Percentiles rank a stretch among this genome's conserved stretches.
Conservation (phyloP, 2,797 vertebrate genomes). For the Lepus oiostolus region DNA sequence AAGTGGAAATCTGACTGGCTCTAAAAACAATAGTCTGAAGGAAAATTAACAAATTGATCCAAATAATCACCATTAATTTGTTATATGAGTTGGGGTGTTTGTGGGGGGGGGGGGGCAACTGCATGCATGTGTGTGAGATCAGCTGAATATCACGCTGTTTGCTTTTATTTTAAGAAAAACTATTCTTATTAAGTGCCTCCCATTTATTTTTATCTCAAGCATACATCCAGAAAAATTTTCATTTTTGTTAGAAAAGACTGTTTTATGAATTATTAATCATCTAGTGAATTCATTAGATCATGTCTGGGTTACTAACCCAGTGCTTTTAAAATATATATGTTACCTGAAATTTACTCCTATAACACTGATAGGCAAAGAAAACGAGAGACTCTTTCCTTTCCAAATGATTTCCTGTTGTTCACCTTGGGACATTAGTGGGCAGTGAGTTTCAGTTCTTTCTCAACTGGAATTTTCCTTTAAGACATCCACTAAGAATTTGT, state of each 20-base stretch:
- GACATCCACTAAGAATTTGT: constrained; percentile 75
- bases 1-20: constrained; percentile 53
- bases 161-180: not conserved
- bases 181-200: constrained; percentile 46
- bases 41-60: constrained; percentile 53
- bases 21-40: constrained; percentile 38
- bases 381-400: constrained; percentile 69
- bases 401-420: constrained; percentile 75
- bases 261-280: constrained; percentile 88
- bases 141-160: not conserved
- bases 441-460: constrained; percentile 62
- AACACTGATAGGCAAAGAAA: constrained; percentile 83
- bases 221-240: constrained; percentile 65
- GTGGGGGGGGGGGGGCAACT: too few species aligned
- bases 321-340: constrained; percentile 88
- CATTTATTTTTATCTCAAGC: constrained; percentile 72
- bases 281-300: constrained; percentile 86
- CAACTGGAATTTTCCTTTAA: constrained; percentile 62
- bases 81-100: not conserved
- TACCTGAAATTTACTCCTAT: constrained; percentile 83
- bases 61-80: constrained; percentile 55
- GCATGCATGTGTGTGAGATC: not conserved
- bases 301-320: constrained; percentile 83
- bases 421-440: constrained; percentile 60
- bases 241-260: constrained; percentile 68